phyloP scores from a whole-genome alignment of 2,888 invertebrate genomes.

The Sarcophaga subvicina region DNA sequence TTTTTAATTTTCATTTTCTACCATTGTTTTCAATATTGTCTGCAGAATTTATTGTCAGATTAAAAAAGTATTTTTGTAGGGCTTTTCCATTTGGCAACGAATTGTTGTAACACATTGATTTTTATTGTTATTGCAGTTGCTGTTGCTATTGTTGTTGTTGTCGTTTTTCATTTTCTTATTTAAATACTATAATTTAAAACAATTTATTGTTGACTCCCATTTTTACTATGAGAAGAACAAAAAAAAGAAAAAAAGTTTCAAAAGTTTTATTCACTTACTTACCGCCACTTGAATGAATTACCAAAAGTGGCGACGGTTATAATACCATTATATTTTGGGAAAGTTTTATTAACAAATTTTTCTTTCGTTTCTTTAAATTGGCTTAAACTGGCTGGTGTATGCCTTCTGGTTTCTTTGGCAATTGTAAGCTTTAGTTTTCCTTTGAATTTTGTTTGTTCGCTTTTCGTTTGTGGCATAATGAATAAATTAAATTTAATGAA shows the following conservation, averaged over 20 bases:
- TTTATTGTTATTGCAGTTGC: slow-evolving; percentile 26
- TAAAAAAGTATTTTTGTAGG: slow-evolving; percentile 9
- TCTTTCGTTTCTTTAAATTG: background rate
- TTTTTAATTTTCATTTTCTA: background rate
- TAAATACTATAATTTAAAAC: slow-evolving; percentile 33
- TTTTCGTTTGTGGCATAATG: slow-evolving; percentile 28
- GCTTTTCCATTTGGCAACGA: slow-evolving; percentile 10
- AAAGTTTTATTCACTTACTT: background rate
- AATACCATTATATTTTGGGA: background rate
- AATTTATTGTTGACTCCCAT: slow-evolving; percentile 44
- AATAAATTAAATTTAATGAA: slow-evolving; percentile 35
- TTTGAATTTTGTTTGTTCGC: background rate
- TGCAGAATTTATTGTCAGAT: slow-evolving; percentile 5
- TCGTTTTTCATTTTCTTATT: background rate
- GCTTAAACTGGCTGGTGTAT: background rate
- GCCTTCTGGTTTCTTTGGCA: background rate
- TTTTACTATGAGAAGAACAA: background rate
- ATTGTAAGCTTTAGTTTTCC: too few species aligned
- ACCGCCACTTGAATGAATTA: background rate
- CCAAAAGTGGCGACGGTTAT: background rate
- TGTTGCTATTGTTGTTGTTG: slow-evolving; percentile 1
- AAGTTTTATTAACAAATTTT: slow-evolving; percentile 29
- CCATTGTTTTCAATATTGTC: background rate
- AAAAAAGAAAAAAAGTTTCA: background rate
- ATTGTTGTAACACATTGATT: slow-evolving; percentile 31